phyloP scores from a whole-genome alignment of 2,113 vertebrate species.

The Proterorhinus semilunaris region DNA sequence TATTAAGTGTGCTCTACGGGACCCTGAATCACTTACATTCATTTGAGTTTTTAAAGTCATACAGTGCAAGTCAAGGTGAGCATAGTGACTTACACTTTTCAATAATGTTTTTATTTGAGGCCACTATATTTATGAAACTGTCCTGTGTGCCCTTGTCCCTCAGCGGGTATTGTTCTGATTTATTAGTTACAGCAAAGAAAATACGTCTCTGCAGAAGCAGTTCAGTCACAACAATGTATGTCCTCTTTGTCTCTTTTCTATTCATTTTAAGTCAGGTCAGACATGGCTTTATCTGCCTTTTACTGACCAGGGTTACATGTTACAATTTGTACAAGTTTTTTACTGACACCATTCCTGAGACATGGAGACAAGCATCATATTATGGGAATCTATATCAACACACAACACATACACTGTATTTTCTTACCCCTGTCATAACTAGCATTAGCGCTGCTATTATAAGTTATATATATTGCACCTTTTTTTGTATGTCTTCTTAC shows the following conservation, averaged over 20 bases:
- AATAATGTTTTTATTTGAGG: constrained; percentile 39
- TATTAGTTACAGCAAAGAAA: constrained; percentile 19
- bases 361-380: too few species aligned
- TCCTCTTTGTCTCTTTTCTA: neutral
- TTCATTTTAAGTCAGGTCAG: neutral
- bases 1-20: constrained; percentile 8
- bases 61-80: constrained; percentile 33
- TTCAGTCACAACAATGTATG: neutral
- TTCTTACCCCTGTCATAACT: too few species aligned
- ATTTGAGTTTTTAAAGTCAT: constrained; percentile 22
- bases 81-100: constrained; percentile 20
- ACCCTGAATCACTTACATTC: constrained; percentile 10
- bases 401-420: too few species aligned
- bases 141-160: constrained; percentile 25
- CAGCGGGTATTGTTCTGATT: constrained; percentile 28
- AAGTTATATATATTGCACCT: too few species aligned
- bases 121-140: constrained; percentile 2
- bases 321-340: too few species aligned
- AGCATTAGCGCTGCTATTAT: too few species aligned
- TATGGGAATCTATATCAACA: too few species aligned
- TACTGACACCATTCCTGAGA: too few species aligned
- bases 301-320: neutral
- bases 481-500: too few species aligned
- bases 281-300: neutral
- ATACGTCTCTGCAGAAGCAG: neutral